Evolutionary conservation across 2,888 invertebrate genomes (phyloP).

Genomic region (Cremastobaeus sp.): DNA sequence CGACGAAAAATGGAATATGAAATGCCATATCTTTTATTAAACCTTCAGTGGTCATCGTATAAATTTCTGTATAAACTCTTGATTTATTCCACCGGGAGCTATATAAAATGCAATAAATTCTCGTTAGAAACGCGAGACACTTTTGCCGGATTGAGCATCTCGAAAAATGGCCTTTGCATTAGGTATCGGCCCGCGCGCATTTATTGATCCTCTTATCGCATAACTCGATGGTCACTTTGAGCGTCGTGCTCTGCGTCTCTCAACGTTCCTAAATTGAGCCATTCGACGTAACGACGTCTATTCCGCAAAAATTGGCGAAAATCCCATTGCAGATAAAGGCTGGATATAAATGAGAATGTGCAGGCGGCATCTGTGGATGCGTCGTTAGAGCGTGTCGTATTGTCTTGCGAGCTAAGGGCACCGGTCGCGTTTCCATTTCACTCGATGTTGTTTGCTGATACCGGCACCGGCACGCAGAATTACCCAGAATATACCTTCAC

Average conservation of each 20-base stretch:
- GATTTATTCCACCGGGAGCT: slow-evolving; percentile 28
- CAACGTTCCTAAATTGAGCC: slow-evolving; percentile 28
- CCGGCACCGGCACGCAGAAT: slow-evolving; percentile 7
- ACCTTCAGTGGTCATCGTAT: slow-evolving; percentile 34
- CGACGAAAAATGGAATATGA: slow-evolving; percentile 30
- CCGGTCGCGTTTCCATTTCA: slow-evolving; percentile 36
- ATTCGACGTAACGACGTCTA: slow-evolving; percentile 35
- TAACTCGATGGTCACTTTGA: slow-evolving; percentile 21
- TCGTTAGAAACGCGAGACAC: slow-evolving; percentile 31
- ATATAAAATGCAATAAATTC: slow-evolving; percentile 45
- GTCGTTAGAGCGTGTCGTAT: slow-evolving; percentile 27
- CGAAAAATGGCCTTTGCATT: slow-evolving; percentile 30
- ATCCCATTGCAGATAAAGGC: slow-evolving; percentile 35
- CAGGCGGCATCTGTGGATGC: neutral
- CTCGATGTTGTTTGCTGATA: slow-evolving; percentile 41
- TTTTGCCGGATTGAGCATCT: slow-evolving; percentile 15
- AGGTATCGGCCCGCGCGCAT: slow-evolving; percentile 1
- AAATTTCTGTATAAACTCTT: slow-evolving; percentile 29
- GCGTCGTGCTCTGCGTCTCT: slow-evolving; percentile 1
- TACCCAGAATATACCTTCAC: slow-evolving; percentile 48
- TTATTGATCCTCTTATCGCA: slow-evolving; percentile 39
- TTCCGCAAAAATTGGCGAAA: slow-evolving; percentile 39
- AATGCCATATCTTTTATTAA: slow-evolving; percentile 45
- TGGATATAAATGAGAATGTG: slow-evolving; percentile 18
- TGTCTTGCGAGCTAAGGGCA: slow-evolving; percentile 38